These are phyloP conservation scores for Scylla paramamosain DNA, from an alignment of 1,140 invertebrate genomes.

Conservation along the genomic window DNA sequence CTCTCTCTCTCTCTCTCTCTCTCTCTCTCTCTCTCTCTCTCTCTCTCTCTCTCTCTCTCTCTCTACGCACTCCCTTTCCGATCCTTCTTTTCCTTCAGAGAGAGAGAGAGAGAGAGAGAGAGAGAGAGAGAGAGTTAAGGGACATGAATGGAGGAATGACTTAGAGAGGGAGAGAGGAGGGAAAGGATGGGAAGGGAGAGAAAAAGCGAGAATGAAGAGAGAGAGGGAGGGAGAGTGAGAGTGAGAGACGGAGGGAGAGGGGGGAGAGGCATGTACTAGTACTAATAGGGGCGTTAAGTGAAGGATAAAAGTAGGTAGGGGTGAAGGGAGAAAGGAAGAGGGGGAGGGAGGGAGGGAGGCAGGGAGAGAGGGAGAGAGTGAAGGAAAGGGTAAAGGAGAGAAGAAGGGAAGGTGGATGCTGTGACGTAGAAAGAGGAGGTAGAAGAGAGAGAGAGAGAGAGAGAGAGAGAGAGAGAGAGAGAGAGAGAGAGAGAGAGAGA, in stretches of 20 bases:
- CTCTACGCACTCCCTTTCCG: no score
- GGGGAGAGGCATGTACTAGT: background rate
- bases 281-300: background rate
- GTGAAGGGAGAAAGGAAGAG: no score
- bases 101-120: background rate
- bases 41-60: no score
- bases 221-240: background rate
- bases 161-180: background rate
- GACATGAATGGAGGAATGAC: no score
- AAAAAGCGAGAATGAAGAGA: slow-evolving; percentile 24
- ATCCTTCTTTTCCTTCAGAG: background rate
- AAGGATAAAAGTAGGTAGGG: background rate
- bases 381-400: background rate
- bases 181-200: background rate
- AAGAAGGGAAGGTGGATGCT: background rate
- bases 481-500: background rate
- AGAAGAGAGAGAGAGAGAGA: no score
- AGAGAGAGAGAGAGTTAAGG: background rate
- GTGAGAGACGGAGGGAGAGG: background rate
- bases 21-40: no score
- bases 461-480: no score
- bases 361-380: background rate
- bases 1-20: slow-evolving; percentile 33
- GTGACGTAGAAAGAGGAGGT: background rate
- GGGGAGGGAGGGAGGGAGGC: background rate